Base-by-base conservation (phyloP, 2,888 invertebrate genomes). In the Timema cristinae region DNA sequence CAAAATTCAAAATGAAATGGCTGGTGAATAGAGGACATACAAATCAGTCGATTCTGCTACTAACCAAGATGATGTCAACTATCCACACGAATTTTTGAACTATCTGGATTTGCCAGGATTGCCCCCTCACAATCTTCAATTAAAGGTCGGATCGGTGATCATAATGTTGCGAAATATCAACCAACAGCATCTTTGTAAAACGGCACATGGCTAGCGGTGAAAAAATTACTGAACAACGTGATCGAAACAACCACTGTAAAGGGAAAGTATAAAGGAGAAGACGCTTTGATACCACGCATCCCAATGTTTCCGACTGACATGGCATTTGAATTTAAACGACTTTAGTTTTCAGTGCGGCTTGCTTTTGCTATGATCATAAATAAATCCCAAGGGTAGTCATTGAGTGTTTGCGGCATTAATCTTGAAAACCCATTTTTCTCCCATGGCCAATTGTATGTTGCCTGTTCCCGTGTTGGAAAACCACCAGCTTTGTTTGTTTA, bases 1-100 rank as follows among this genome's bases (percentile, higher is more conserved):
- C n/a, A 59, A n/a, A 5, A 59, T 59, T 59, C 59, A 59, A 59
- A 59, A 13, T 59, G 13, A n/a, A n/a, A 11, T 59, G 10, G 2
- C n/a, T 5, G 59, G 59, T 8, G 59, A 59, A n/a, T 59, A 13
- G 59, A n/a, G 6, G 5, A n/a, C n/a, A 5, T 59, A 59, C 59
- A 59, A 59, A 59, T 59, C 59, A 13, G 10, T 59, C n/a, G 59
- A 59, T n/a, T n/a, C 59, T 4, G 59, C 9, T 59, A 59, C 59
- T n/a, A 59, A 13, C 59, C 59, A 59, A n/a, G 59, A 59, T 59
- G 10, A 59, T n/a, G 59, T 32, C 32, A 59, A 59, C 59, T 59
- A 8, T 59, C 59, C 59, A 5, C 6, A 15, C 13, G 59, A 59
- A n/a, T 59, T 59, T 59, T 59, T 59, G 8, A 59, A 59, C 15